Percentiles rank a stretch among this genome's conserved stretches.
Conservation (phyloP, 2,888 invertebrate species). For the Luffia ferchaultella region DNA sequence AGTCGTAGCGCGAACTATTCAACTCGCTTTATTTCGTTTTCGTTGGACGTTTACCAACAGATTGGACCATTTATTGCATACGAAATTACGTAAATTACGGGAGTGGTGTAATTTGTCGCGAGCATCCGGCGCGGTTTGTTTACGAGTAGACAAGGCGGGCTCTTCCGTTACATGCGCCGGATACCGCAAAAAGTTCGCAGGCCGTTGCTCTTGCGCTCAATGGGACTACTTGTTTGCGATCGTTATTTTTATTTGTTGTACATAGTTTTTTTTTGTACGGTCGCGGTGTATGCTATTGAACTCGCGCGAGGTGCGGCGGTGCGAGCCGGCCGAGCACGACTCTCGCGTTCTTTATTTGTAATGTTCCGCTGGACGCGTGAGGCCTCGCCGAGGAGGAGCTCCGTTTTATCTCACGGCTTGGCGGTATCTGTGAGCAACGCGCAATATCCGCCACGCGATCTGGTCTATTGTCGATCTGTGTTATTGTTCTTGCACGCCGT, state of each 20-base stretch:
- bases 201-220: slow-evolving; percentile 33
- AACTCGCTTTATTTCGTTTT: too few species aligned
- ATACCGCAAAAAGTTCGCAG: slow-evolving; percentile 39
- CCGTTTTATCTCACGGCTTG: slow-evolving; percentile 15
- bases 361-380: slow-evolving; percentile 14
- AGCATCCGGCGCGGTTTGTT: background rate
- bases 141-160: background rate
- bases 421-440: background rate
- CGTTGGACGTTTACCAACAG: too few species aligned
- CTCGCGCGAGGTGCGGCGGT: slow-evolving; percentile 15
- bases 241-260: slow-evolving; percentile 30
- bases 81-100: too few species aligned
- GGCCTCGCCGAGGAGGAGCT: slow-evolving; percentile 19
- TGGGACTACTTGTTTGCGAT: slow-evolving; percentile 32
- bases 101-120: too few species aligned
- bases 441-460: background rate
- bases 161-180: slow-evolving; percentile 26
- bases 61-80: too few species aligned
- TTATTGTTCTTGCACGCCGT: background rate
- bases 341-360: slow-evolving; percentile 42
- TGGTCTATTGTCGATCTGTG: background rate
- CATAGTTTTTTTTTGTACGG: slow-evolving; percentile 22
- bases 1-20: too few species aligned
- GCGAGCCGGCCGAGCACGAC: slow-evolving; percentile 22
- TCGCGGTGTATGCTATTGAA: slow-evolving; percentile 35